Base-by-base conservation (phyloP, 2,113 vertebrate species). In the Rallus limicola region DNA sequence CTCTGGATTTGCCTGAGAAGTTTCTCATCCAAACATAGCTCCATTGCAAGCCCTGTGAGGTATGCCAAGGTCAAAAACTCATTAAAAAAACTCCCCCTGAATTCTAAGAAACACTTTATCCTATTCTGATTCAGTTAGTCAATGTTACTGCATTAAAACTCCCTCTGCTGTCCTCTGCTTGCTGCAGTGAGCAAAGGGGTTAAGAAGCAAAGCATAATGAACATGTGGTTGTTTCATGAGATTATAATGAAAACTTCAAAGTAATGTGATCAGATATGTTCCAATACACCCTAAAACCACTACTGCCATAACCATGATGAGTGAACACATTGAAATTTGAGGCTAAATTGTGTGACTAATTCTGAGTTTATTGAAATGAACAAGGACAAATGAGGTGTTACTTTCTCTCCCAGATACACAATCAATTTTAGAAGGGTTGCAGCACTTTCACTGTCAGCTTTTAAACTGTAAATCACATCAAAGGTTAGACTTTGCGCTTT, bases 351-450 rank as follows among this genome's bases (percentile, higher is more conserved):
- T 52, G 86, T 90, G 82, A 92, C 95, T 96, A 93, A 97, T 96
- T 93, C 75, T n/a, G 58, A 87, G 60, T 82, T 96, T 83, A 96
- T 96, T 91, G 78, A 91, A 96, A 96, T 36, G 88, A 97, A 96
- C 87, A 95, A 95, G 90, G 88, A 96, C 88, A 96, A 95, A 95
- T 81, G 88, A 88, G 77, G 77, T 93, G 76, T 50, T 85, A 5
- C 44, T 52, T 92, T 87, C 85, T 82, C 55, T 90, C 60, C 5
- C n/a, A 82, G 82, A 65, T 64, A 24, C 11, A 56, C 77, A 78
- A 90, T 65, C 81, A 62, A 67, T 78, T 90, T 91, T 48, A 82
- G 81, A 62, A 78, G 46, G 64, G 13, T 65, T 86, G 34, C 23
- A 63, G 42, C 40, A 77, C 68, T 64, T 78, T 92, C 65, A 44